phyloP scores from a whole-genome alignment of 2,888 invertebrate species.

The Eupithecia centaureata region DNA sequence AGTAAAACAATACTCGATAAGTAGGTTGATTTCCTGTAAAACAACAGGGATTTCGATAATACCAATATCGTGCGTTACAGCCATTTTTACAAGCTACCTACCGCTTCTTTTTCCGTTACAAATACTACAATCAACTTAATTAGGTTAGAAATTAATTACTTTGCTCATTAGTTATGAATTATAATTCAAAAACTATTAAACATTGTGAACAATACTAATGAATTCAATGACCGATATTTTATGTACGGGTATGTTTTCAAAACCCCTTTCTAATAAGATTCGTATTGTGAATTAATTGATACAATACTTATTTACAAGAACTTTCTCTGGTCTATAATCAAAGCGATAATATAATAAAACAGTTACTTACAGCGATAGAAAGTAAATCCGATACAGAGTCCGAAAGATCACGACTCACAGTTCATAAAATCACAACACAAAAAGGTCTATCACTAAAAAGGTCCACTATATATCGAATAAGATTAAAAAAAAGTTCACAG shows the following conservation, averaged over 20 bases:
- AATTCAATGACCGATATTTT: slow-evolving; percentile 46
- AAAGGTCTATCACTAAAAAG: slow-evolving; percentile 58
- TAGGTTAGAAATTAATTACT: not conserved
- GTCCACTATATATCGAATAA: slow-evolving; percentile 36
- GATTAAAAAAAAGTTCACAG: slow-evolving; percentile 55
- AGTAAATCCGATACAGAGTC: slow-evolving; percentile 81
- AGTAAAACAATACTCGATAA: slow-evolving; percentile 39
- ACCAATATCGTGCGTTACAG: slow-evolving; percentile 44
- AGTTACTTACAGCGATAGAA: slow-evolving; percentile 81
- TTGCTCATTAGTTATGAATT: slow-evolving; percentile 16
- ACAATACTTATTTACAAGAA: slow-evolving; percentile 46
- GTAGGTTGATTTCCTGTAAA: slow-evolving; percentile 52
- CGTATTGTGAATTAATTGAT: slow-evolving; percentile 34
- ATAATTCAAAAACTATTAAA: slow-evolving; percentile 33
- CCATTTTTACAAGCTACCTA: slow-evolving; percentile 42
- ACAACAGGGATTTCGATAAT: slow-evolving; percentile 47
- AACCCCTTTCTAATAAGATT: slow-evolving; percentile 45
- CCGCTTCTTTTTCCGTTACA: not conserved
- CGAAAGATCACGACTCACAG: slow-evolving; percentile 72
- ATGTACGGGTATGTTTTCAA: slow-evolving; percentile 38
- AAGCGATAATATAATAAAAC: slow-evolving; percentile 68
- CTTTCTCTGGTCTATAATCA: slow-evolving; percentile 67
- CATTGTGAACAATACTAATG: slow-evolving; percentile 45
- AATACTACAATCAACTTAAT: not conserved
- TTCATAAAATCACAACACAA: slow-evolving; percentile 57